Percentiles rank a stretch among this genome's conserved stretches.
These are phyloP conservation scores for Melinaea menophilus DNA, from an alignment of 2,888 invertebrate species.

Conservation along the genomic window DNA sequence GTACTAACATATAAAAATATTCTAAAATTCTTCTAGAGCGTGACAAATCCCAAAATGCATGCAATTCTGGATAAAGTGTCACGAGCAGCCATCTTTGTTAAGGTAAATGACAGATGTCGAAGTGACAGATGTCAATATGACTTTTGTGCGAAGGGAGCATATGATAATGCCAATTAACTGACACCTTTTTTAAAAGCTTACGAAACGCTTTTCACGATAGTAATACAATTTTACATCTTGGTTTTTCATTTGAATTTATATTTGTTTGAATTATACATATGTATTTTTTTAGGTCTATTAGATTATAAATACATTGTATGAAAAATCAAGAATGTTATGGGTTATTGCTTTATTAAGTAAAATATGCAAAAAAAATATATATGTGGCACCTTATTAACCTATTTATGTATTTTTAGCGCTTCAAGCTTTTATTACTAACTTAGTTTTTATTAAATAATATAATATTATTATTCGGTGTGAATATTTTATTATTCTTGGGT, in stretches of 20 bases:
- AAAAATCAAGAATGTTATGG: slow-evolving; percentile 25
- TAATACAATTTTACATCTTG: slow-evolving; percentile 21
- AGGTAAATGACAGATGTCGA: slow-evolving; percentile 66
- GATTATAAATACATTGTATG: slow-evolving; percentile 9
- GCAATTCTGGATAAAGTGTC: slow-evolving; percentile 65
- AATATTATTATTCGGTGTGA: not conserved
- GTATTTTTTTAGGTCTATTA: not conserved
- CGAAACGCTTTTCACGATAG: slow-evolving; percentile 18
- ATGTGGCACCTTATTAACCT: not conserved
- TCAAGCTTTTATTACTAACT: slow-evolving; percentile 14
- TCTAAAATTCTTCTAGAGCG: slow-evolving; percentile 72
- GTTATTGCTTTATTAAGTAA: too few species aligned
- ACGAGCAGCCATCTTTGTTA: slow-evolving; percentile 63
- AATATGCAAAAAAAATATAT: slow-evolving; percentile 1
- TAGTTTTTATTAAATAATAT: slow-evolving; percentile 14
- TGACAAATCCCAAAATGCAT: slow-evolving; percentile 72
- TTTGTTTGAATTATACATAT: slow-evolving; percentile 6
- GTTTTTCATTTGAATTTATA: slow-evolving; percentile 24
- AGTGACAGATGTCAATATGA: slow-evolving; percentile 50
- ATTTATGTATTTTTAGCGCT: slow-evolving; percentile 12
- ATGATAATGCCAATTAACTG: slow-evolving; percentile 1
- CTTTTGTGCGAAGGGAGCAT: slow-evolving; percentile 34
- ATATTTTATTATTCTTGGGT: too few species aligned
- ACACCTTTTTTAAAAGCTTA: slow-evolving; percentile 17
- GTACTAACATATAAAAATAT: slow-evolving; percentile 26